Evolutionary conservation across 2,888 invertebrate genomes (phyloP).

Genomic region (Pyralis farinalis): DNA sequence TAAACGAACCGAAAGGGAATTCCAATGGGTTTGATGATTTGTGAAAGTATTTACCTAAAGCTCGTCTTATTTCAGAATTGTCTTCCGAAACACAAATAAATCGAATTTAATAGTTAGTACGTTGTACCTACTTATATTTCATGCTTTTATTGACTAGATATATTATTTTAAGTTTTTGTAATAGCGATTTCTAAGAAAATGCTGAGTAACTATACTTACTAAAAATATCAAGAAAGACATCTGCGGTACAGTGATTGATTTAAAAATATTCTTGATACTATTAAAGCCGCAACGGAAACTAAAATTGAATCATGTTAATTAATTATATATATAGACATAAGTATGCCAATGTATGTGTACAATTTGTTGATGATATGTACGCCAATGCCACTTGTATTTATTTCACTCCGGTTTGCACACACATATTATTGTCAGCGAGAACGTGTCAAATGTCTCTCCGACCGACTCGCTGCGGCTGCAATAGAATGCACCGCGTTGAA

Average conservation of each 20-base stretch:
- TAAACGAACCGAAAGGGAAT: slow-evolving; percentile 59
- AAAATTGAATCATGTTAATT: neutral
- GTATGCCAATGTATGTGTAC: neutral
- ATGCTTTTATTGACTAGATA: too few species aligned
- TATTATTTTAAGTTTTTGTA: too few species aligned
- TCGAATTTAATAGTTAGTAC: too few species aligned
- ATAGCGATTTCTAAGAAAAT: too few species aligned
- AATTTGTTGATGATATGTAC: slow-evolving; percentile 1
- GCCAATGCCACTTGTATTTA: slow-evolving; percentile 28
- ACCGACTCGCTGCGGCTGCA: slow-evolving; percentile 62
- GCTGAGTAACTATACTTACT: too few species aligned
- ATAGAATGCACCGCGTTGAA: slow-evolving; percentile 70
- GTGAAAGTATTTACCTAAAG: slow-evolving; percentile 37
- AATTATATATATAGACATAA: neutral
- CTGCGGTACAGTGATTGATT: too few species aligned
- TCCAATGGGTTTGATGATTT: slow-evolving; percentile 57
- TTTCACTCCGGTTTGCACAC: slow-evolving; percentile 50
- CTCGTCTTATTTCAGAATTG: too few species aligned
- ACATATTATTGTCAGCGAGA: slow-evolving; percentile 60
- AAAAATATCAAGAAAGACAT: too few species aligned
- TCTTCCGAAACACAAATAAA: too few species aligned
- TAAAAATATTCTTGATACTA: too few species aligned
- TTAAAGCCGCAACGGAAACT: too few species aligned
- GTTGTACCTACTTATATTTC: too few species aligned
- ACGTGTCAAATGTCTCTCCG: slow-evolving; percentile 74